Evolutionary conservation across 1,140 invertebrate species (phyloP).

Genomic region (Drosophila albomicans): DNA sequence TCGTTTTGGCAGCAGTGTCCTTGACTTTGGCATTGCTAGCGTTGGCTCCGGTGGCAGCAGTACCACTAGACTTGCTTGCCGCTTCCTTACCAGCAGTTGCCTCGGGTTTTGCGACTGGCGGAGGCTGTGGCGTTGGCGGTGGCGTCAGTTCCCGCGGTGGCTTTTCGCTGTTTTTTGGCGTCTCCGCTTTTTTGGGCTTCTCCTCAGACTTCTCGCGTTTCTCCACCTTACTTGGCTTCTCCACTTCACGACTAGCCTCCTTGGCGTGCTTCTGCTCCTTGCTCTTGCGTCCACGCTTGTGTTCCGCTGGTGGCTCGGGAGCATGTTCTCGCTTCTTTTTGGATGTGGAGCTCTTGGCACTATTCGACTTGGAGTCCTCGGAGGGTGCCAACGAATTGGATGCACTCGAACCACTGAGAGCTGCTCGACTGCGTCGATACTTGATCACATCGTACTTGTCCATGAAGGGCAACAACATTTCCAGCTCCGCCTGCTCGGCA

Average conservation of each 20-base stretch:
- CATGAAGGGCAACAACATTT: conserved; percentile 78
- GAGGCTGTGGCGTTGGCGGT: conserved; percentile 4
- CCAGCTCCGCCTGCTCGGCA: conserved; percentile 71
- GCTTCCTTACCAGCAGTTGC: conserved; percentile 15
- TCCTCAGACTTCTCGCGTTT: conserved; percentile 47
- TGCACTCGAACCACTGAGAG: conserved; percentile 42
- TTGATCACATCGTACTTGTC: conserved; percentile 89
- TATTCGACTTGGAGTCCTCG: conserved; percentile 61
- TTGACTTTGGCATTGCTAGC: conserved; percentile 39
- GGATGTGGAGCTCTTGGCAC: conserved; percentile 39
- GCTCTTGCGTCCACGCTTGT: conserved; percentile 61
- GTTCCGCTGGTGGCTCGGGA: conserved; percentile 39
- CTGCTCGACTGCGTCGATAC: conserved; percentile 86
- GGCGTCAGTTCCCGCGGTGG: conserved; percentile 29
- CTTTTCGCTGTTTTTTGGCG: conserved; percentile 42
- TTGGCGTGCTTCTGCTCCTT: conserved; percentile 63
- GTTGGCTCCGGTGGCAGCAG: background rate
- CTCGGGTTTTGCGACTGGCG: conserved; percentile 30
- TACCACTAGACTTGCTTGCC: conserved; percentile 4
- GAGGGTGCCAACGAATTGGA: conserved; percentile 59
- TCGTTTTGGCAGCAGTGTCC: conserved; percentile 39
- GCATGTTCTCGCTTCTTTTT: conserved; percentile 63
- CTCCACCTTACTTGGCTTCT: conserved; percentile 52
- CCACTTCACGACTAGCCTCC: conserved; percentile 42
- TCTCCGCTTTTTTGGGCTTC: conserved; percentile 60